These are phyloP conservation scores for Cephus pygmeus DNA, from an alignment of 2,888 invertebrate genomes.

Conservation along the genomic window DNA sequence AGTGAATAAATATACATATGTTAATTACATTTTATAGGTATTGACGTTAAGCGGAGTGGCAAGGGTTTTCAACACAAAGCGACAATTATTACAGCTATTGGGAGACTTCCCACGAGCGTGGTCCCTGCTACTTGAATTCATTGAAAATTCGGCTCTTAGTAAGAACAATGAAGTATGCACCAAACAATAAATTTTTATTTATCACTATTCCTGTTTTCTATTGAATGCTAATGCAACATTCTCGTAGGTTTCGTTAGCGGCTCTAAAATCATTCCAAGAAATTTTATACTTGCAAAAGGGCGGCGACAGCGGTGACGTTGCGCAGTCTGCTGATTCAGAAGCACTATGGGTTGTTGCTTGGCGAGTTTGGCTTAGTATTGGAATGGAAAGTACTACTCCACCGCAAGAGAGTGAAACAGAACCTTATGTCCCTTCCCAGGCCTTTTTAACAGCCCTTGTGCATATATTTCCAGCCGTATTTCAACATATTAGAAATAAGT, in stretches of 20 bases:
- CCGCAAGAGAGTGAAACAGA: constrained; percentile 69
- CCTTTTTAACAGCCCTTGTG: constrained; percentile 92
- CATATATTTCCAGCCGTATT: constrained; percentile 97
- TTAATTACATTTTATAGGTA: constrained; percentile 68
- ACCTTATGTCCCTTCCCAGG: constrained; percentile 89
- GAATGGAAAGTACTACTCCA: constrained; percentile 79
- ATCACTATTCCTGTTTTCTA: too few species aligned
- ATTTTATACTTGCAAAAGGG: constrained; percentile 80
- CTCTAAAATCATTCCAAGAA: constrained; percentile 96
- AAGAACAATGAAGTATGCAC: constrained; percentile 87
- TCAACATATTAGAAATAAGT: constrained; percentile 85
- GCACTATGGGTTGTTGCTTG: constrained; percentile 85
- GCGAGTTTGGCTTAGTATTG: constrained; percentile 90
- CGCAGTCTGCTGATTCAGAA: constrained; percentile 66
- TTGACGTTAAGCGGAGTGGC: constrained; percentile 91
- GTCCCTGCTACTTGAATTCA: constrained; percentile 92
- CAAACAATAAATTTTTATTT: not conserved
- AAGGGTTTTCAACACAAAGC: constrained; percentile 91
- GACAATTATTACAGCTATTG: constrained; percentile 82
- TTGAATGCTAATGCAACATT: not conserved
- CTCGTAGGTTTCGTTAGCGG: constrained; percentile 86
- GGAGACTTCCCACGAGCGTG: constrained; percentile 95
- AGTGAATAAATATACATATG: not conserved
- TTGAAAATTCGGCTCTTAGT: constrained; percentile 91
- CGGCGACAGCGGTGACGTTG: constrained; percentile 60